phyloP scores from a whole-genome alignment of 2,888 invertebrate species.

The Hedya salicella region DNA sequence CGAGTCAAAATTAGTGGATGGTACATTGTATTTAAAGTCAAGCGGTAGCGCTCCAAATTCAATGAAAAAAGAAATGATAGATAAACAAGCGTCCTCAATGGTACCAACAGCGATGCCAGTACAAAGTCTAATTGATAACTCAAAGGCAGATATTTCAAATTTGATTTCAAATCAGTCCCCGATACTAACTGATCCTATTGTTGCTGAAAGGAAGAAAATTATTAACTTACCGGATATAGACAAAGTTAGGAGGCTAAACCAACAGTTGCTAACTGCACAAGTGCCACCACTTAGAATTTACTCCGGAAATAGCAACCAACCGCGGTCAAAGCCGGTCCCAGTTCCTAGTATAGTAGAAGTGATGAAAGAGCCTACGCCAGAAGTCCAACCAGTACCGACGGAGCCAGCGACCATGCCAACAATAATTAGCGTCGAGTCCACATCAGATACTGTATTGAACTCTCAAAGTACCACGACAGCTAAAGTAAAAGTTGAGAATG shows the following conservation, averaged over 20 bases:
- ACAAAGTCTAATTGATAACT: conserved; percentile 62
- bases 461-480: not conserved
- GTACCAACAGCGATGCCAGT: conserved; percentile 61
- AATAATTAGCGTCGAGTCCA: not conserved
- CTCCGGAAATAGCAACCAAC: conserved; percentile 29
- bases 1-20: conserved; percentile 65
- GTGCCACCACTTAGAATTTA: conserved; percentile 64
- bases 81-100: conserved; percentile 51
- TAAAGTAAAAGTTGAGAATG: conserved; percentile 27
- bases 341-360: not conserved
- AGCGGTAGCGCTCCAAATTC: conserved; percentile 35
- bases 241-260: conserved; percentile 66
- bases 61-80: conserved; percentile 40
- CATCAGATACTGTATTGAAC: not conserved
- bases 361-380: not conserved
- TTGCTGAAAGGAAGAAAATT: conserved; percentile 61
- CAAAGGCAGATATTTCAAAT: conserved; percentile 43
- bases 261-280: conserved; percentile 69
- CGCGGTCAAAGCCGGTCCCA: not conserved
- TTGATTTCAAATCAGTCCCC: conserved; percentile 33
- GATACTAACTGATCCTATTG: conserved; percentile 29
- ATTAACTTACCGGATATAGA: conserved; percentile 68
- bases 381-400: not conserved
- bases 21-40: conserved; percentile 63
- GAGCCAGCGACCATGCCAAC: not conserved